These are phyloP conservation scores for Cheumatopsyche charites DNA, from an alignment of 1,140 invertebrate genomes.

Conservation along the genomic window DNA sequence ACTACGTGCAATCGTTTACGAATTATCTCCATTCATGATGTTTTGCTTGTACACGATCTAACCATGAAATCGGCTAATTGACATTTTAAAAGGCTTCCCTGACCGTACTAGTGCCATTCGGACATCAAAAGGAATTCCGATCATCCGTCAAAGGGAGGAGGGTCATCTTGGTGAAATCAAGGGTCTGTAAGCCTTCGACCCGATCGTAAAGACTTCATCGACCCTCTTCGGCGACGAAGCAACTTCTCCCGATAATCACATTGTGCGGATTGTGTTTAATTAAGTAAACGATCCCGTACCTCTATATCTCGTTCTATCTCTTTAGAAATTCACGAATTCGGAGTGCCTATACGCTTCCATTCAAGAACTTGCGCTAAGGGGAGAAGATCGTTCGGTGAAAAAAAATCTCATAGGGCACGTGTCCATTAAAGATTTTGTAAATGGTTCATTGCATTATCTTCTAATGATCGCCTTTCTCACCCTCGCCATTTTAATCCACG, in stretches of 20 bases:
- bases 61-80: not conserved
- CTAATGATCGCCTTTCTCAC: slow-evolving; percentile 10
- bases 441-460: slow-evolving; percentile 32
- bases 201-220: not conserved
- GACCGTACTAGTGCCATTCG: no score
- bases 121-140: not conserved
- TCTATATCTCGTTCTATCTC: not conserved
- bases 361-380: no score
- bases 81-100: no score
- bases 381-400: no score
- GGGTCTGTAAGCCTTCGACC: not conserved
- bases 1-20: no score
- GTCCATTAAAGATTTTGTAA: slow-evolving; percentile 28
- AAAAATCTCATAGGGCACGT: no score
- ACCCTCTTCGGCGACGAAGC: not conserved
- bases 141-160: not conserved
- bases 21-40: no score
- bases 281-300: slow-evolving; percentile 10
- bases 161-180: slow-evolving; percentile 6
- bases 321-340: no score
- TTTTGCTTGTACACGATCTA: no score
- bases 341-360: no score
- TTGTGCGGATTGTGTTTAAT: slow-evolving; percentile 28
- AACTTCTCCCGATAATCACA: slow-evolving; percentile 11
- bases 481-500: slow-evolving; percentile 29